A percentile compares a stretch with the other conserved stretches of the same genome.
Conservation (phyloP, 2,113 vertebrate species). For the Tylochromis polylepis region DNA sequence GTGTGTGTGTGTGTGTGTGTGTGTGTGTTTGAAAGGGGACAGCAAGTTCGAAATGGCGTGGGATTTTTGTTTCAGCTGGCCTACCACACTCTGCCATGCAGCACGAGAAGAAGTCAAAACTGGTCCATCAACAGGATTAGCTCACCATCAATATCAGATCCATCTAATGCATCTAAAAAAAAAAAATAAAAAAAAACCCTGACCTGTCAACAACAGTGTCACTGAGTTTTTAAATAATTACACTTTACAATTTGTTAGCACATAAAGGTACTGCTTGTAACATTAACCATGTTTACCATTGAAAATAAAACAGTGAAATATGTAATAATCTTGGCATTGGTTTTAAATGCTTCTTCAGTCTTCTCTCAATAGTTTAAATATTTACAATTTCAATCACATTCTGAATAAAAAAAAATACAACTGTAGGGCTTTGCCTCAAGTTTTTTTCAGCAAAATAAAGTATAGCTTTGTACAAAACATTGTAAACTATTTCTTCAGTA, state of each 20-base stretch:
- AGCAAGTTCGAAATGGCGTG: not conserved
- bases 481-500: not conserved
- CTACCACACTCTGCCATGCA: not conserved
- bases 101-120: fast-evolving
- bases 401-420: not conserved
- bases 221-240: not conserved
- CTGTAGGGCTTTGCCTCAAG: not conserved
- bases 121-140: not conserved
- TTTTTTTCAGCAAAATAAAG: not conserved
- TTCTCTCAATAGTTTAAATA: not conserved
- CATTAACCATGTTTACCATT: not conserved
- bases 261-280: not conserved
- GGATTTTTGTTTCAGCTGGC: not conserved
- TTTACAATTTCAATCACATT: not conserved
- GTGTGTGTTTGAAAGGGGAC: not conserved
- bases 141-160: not conserved
- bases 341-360: not conserved
- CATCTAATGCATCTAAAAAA: not conserved
- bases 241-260: not conserved
- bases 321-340: not conserved
- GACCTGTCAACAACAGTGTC: not conserved
- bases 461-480: not conserved
- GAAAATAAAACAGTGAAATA: not conserved
- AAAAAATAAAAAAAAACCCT: not conserved
- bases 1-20: too few species aligned